Evolutionary conservation across 2,888 invertebrate species (phyloP).

Genomic region (Cephus pygmeus): DNA sequence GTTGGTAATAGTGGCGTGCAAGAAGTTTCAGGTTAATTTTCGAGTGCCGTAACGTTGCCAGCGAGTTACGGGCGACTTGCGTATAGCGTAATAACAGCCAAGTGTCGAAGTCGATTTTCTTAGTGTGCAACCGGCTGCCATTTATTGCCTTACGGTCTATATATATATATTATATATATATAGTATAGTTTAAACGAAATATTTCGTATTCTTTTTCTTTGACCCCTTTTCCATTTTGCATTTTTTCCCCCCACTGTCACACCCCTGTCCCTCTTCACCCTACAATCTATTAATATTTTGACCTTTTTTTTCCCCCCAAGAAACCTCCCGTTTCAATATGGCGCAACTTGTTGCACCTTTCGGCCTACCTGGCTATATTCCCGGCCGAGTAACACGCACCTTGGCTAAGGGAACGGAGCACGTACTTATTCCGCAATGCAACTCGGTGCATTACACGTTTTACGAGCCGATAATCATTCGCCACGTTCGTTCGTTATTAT

Average conservation of each 20-base stretch:
- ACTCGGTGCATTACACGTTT: neutral
- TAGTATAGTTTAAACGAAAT: neutral
- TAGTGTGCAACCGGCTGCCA: neutral
- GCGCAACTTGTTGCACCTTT: neutral
- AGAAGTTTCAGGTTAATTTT: neutral
- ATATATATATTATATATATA: too few species aligned
- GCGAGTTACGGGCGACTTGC: neutral
- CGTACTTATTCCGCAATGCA: neutral
- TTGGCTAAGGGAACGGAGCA: neutral
- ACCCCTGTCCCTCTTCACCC: neutral
- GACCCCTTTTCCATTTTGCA: neutral
- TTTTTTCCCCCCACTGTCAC: too few species aligned
- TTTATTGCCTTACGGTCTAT: neutral
- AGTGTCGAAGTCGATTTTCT: neutral
- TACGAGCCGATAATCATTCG: neutral
- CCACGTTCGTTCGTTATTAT: neutral
- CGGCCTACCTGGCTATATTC: neutral
- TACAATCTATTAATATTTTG: neutral
- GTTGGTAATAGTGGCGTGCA: neutral
- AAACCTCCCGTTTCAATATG: neutral
- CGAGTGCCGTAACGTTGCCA: neutral
- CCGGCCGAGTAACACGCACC: neutral
- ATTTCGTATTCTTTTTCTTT: neutral
- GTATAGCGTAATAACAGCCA: neutral
- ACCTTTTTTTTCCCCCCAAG: neutral